These are phyloP conservation scores for Rhopalosiphum padi DNA, from an alignment of 1,140 invertebrate genomes.

Conservation along the genomic window DNA sequence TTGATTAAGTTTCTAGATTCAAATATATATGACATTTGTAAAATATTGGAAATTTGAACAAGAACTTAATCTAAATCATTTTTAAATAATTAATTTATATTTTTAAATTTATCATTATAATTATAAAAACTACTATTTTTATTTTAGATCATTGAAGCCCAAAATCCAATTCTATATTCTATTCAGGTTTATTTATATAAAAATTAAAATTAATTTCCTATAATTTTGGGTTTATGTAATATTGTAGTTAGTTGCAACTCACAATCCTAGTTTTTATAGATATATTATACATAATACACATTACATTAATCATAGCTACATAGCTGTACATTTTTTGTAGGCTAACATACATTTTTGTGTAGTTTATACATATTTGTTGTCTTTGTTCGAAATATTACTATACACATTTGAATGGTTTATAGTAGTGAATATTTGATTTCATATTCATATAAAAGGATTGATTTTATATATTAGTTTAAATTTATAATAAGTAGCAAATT, in stretches of 20 bases:
- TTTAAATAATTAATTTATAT: neutral
- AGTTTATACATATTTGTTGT: neutral
- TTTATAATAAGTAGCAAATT: neutral
- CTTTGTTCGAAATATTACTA: neutral
- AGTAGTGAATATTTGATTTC: too few relatives aligned
- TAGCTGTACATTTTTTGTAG: too few relatives aligned
- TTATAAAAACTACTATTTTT: neutral
- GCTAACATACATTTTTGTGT: too few relatives aligned
- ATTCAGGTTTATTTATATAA: neutral
- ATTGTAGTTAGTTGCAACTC: neutral
- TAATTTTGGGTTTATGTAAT: neutral
- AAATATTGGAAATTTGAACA: neutral
- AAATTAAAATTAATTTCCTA: neutral
- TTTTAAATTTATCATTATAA: neutral
- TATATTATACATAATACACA: too few relatives aligned
- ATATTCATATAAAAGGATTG: too few relatives aligned
- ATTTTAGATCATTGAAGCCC: neutral
- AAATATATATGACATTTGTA: neutral
- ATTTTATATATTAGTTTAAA: neutral
- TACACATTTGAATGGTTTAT: neutral
- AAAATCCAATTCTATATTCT: neutral
- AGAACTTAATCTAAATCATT: neutral
- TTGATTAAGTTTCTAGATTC: neutral
- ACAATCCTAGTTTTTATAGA: too few relatives aligned
- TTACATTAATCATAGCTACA: too few relatives aligned